Evolutionary conservation across 1,140 invertebrate genomes (phyloP).

Genomic region (Aporrectodea caliginosa): DNA sequence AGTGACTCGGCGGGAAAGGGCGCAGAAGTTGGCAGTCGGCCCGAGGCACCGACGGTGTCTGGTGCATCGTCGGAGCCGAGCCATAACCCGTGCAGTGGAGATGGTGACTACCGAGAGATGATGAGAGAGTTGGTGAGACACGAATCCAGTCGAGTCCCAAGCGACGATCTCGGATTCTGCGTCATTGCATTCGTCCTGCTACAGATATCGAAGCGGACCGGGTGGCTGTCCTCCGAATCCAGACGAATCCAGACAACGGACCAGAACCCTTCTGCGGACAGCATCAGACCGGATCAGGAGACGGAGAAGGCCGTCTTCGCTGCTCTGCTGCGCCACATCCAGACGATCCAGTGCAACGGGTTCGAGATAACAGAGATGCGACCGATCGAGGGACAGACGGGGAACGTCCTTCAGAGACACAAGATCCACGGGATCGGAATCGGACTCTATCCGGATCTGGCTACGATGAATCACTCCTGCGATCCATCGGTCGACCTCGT

Average conservation of each 20-base stretch:
- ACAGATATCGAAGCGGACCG: not conserved
- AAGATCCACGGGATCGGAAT: not conserved
- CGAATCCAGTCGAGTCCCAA: not conserved
- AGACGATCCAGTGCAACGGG: not conserved
- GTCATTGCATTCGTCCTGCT: not conserved
- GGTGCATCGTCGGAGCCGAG: too few relatives aligned
- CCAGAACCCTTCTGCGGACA: not conserved
- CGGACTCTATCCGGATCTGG: constrained; percentile 40
- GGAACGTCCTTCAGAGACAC: not conserved
- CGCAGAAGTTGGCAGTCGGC: too few relatives aligned
- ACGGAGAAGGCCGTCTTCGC: not conserved
- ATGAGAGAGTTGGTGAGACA: not conserved
- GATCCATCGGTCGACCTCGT: constrained; percentile 82
- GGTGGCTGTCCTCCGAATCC: too few relatives aligned
- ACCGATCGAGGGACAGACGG: not conserved
- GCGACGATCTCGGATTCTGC: not conserved
- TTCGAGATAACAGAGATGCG: not conserved
- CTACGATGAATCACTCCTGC: constrained; percentile 88
- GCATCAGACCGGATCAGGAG: not conserved
- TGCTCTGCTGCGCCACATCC: not conserved
- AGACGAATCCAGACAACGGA: too few relatives aligned
- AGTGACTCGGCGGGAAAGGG: too few relatives aligned
- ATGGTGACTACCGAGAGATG: too few relatives aligned
- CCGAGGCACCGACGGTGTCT: too few relatives aligned
- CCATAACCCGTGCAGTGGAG: too few relatives aligned